Percentiles rank a stretch among this genome's conserved stretches.
Evolutionary conservation across 2,888 invertebrate genomes (phyloP).

Genomic region (Campoletis raptor): DNA sequence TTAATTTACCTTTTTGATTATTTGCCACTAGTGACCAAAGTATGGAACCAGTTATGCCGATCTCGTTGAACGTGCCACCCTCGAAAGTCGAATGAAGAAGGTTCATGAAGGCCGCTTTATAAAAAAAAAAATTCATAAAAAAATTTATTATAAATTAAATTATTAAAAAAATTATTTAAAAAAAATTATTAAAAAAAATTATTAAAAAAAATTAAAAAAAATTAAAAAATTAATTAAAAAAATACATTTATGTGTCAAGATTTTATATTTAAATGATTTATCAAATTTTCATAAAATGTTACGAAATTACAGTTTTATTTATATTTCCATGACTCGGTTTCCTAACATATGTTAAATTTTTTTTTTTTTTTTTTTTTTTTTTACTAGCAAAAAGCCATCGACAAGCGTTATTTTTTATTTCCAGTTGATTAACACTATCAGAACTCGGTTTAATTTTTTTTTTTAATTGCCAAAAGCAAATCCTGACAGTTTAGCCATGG

Average conservation of each 20-base stretch:
- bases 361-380: not conserved
- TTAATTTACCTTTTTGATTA: constrained; percentile 88
- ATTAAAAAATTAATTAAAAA: too few species aligned
- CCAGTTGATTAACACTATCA: too few species aligned
- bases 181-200: too few species aligned
- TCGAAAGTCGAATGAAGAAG: constrained; percentile 85
- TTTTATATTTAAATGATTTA: not conserved
- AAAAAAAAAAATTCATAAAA: not conserved
- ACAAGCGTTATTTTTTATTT: too few species aligned
- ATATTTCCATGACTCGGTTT: not conserved
- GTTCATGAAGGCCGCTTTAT: constrained; percentile 85
- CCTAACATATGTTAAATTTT: not conserved
- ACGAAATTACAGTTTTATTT: not conserved
- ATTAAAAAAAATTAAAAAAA: too few species aligned
- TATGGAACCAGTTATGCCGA: constrained; percentile 86
- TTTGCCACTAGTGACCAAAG: constrained; percentile 90
- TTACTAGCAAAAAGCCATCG: not conserved
- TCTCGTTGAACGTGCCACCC: constrained; percentile 84
- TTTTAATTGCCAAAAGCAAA: too few species aligned
- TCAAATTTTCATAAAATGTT: not conserved
- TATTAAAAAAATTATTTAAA: too few species aligned
- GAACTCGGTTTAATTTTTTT: too few species aligned
- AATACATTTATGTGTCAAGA: too few species aligned
- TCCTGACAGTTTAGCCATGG: too few species aligned
- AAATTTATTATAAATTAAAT: too few species aligned